phyloP scores from a whole-genome alignment of 2,888 invertebrate genomes.

The Pachliopta kotzebuea region DNA sequence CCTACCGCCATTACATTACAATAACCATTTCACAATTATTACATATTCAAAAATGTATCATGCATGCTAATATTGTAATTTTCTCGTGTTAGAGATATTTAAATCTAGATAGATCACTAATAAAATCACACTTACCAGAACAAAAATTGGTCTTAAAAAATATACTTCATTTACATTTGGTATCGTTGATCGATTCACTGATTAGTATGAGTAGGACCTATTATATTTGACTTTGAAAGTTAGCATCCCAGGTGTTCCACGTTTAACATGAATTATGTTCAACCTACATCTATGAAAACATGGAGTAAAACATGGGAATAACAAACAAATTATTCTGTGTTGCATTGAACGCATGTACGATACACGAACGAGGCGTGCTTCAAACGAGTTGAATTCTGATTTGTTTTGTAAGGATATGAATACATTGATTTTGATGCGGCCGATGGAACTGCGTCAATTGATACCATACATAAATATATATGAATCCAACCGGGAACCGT shows the following conservation, averaged over 20 bases:
- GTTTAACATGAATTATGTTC: slow-evolving; percentile 23
- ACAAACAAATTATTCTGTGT: slow-evolving; percentile 32
- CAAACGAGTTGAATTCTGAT: slow-evolving; percentile 38
- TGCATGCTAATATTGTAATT: too few relatives aligned
- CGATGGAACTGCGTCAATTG: slow-evolving; percentile 37
- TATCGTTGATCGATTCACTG: slow-evolving; percentile 48
- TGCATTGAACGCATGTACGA: slow-evolving; percentile 29
- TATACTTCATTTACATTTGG: slow-evolving; percentile 39
- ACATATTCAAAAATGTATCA: too few relatives aligned
- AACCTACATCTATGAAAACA: slow-evolving; percentile 28
- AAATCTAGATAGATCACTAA: neutral
- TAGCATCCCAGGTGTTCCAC: slow-evolving; percentile 52
- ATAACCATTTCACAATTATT: too few relatives aligned
- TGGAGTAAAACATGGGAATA: slow-evolving; percentile 31
- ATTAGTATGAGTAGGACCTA: slow-evolving; percentile 41
- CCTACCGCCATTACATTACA: neutral
- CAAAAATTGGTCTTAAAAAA: slow-evolving; percentile 14
- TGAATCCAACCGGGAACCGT: slow-evolving; percentile 21
- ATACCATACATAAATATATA: slow-evolving; percentile 27
- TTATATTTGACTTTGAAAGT: slow-evolving; percentile 65
- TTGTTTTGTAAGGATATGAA: slow-evolving; percentile 35
- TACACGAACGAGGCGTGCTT: slow-evolving; percentile 23
- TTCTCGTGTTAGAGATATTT: too few relatives aligned
- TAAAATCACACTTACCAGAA: neutral
- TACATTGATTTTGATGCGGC: slow-evolving; percentile 41